Conservation (phyloP, 2,797 vertebrate species). For the Denticeps clupeoides region DNA sequence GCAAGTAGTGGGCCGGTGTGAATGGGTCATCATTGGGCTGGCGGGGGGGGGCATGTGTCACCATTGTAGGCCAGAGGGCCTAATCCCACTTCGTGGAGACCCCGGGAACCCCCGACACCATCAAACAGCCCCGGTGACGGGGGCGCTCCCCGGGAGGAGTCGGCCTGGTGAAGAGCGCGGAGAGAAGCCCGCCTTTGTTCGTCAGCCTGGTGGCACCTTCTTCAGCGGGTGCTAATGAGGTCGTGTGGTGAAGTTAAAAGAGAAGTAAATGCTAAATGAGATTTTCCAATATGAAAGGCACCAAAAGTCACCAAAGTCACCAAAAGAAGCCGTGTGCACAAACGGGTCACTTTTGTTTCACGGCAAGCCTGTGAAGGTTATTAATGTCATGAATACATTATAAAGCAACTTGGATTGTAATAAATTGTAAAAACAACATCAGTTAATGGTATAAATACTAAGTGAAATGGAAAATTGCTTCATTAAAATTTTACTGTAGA, state of each 20-base stretch:
- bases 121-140: conserved; percentile 7
- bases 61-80: conserved; percentile 58
- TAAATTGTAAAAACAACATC: no score
- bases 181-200: conserved; percentile 13
- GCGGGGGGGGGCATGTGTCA: conserved; percentile 55
- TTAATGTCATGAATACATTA: no score
- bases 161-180: background rate
- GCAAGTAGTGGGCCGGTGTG: conserved; percentile 43
- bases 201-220: conserved; percentile 18
- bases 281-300: conserved; percentile 15
- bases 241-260: conserved; percentile 17
- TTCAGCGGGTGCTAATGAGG: conserved; percentile 17
- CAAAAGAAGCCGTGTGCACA: background rate
- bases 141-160: conserved; percentile 7
- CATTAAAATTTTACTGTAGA: no score
- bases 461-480: no score
- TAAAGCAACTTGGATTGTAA: no score
- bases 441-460: no score
- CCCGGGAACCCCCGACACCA: conserved; percentile 9
- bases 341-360: no score
- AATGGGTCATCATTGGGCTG: conserved; percentile 39
- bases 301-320: conserved; percentile 20
- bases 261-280: conserved; percentile 23
- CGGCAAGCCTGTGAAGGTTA: no score
- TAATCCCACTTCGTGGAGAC: conserved; percentile 45